These are phyloP conservation scores for Sinosuthora webbiana DNA, from an alignment of 2,113 vertebrate genomes.

Conservation along the genomic window DNA sequence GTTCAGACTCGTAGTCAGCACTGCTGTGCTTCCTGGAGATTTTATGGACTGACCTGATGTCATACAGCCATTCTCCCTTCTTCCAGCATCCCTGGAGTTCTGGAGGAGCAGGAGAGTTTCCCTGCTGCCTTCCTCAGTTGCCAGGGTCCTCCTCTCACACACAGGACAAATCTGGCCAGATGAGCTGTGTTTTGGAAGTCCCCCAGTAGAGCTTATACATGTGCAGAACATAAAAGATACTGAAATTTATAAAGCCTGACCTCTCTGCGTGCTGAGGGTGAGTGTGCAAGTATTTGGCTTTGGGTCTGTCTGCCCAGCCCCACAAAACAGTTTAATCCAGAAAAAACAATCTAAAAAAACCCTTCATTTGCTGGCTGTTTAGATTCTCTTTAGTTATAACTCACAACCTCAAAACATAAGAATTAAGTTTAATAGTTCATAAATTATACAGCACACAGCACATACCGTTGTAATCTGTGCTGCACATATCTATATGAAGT, in stretches of 20 bases:
- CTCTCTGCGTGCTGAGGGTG: not conserved
- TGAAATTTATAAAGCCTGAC: not conserved
- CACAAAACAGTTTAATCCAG: not conserved
- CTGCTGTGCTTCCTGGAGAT: not conserved
- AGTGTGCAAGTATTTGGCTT: not conserved
- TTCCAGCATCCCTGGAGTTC: not conserved
- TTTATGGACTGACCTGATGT: not conserved
- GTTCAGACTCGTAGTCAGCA: not conserved
- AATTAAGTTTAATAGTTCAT: constrained; percentile 19
- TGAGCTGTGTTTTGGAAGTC: not conserved
- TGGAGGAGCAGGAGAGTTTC: not conserved
- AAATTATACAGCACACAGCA: not conserved
- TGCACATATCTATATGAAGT: not conserved
- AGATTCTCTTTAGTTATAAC: not conserved
- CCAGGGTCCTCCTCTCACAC: not conserved
- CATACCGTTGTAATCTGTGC: constrained; percentile 20
- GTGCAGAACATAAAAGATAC: not conserved
- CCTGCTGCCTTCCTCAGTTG: not conserved
- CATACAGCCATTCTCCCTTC: not conserved
- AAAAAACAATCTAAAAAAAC: not conserved
- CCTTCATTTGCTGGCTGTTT: not conserved
- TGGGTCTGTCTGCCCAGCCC: fast-evolving
- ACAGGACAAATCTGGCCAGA: not conserved
- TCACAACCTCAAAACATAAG: not conserved
- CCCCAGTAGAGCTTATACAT: not conserved